These are phyloP conservation scores for Arge pagana DNA, from an alignment of 2,888 invertebrate genomes.

Conservation along the genomic window DNA sequence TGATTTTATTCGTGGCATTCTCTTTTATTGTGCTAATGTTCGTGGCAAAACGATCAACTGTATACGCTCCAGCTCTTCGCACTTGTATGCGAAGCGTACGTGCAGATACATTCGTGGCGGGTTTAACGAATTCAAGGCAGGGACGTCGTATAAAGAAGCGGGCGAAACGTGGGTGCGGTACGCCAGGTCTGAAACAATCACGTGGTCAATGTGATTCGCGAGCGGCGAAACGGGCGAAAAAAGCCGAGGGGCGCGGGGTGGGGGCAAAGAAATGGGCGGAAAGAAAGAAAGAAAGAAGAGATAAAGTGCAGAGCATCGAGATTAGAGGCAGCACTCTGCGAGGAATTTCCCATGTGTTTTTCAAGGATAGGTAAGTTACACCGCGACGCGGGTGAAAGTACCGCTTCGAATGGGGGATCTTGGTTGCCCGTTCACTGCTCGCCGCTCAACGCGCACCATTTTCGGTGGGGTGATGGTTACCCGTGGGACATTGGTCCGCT, in stretches of 20 bases:
- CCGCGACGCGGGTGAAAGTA: background rate
- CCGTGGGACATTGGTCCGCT: conserved; percentile 12
- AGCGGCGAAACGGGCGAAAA: conserved; percentile 12
- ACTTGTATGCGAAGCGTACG: too few relatives aligned
- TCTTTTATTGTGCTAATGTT: too few relatives aligned
- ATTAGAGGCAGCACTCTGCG: conserved; percentile 19
- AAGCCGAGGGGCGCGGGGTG: conserved; percentile 6
- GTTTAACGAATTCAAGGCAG: too few relatives aligned
- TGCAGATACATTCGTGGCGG: too few relatives aligned
- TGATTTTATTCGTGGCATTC: too few relatives aligned
- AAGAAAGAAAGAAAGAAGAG: conserved; percentile 20
- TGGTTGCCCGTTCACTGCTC: too few relatives aligned
- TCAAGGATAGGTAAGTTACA: conserved; percentile 18
- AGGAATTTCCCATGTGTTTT: conserved; percentile 30
- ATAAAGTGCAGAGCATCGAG: conserved; percentile 19
- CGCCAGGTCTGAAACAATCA: conserved; percentile 3
- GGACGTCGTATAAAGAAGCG: too few relatives aligned
- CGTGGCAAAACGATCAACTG: too few relatives aligned
- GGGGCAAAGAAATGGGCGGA: conserved; percentile 12
- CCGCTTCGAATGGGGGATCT: too few relatives aligned
- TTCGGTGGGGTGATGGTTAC: conserved; percentile 6
- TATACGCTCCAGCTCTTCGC: too few relatives aligned
- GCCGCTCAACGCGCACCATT: too few relatives aligned
- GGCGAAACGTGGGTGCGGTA: too few relatives aligned
- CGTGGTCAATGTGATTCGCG: conserved; percentile 7